These are phyloP conservation scores for Epinephelus coioides DNA, from an alignment of 2,797 vertebrate species.

Conservation along the genomic window DNA sequence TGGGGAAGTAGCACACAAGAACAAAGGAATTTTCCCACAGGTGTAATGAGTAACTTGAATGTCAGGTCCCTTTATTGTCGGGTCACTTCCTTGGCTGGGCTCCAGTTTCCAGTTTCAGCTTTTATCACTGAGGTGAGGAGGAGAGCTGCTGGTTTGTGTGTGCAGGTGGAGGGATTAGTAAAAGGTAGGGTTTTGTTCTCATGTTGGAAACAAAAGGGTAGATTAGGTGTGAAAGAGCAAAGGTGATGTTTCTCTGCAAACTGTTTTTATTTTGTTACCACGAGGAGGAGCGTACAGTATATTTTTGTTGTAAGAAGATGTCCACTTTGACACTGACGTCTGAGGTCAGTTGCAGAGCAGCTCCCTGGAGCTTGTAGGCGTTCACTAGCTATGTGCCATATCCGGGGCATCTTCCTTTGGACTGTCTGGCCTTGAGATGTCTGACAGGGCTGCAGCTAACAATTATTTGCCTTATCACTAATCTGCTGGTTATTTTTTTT, in stretches of 20 bases:
- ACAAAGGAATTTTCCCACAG: constrained; percentile 64
- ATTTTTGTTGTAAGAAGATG: neutral
- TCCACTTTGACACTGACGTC: constrained; percentile 21
- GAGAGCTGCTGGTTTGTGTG: constrained; percentile 31
- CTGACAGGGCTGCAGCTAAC: neutral
- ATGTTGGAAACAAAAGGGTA: neutral
- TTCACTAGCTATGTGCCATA: constrained; percentile 9
- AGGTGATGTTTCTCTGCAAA: neutral
- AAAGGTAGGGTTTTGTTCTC: constrained; percentile 7
- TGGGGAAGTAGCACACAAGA: constrained; percentile 40
- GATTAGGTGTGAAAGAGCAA: neutral
- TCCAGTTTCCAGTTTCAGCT: constrained; percentile 70
- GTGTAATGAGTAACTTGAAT: constrained; percentile 79
- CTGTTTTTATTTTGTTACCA: neutral
- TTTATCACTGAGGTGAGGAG: constrained; percentile 53
- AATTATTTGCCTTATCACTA: neutral
- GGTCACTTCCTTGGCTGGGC: constrained; percentile 56
- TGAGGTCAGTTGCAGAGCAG: constrained; percentile 23
- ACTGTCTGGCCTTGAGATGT: neutral
- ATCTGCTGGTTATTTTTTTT: neutral
- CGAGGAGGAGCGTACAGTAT: neutral
- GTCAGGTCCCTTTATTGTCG: constrained; percentile 61
- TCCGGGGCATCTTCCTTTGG: constrained; percentile 8
- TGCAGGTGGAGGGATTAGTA: constrained; percentile 55
- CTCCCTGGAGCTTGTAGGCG: neutral